Conservation (phyloP, 2,888 invertebrate genomes). For the Synanthedon tipuliformis region DNA sequence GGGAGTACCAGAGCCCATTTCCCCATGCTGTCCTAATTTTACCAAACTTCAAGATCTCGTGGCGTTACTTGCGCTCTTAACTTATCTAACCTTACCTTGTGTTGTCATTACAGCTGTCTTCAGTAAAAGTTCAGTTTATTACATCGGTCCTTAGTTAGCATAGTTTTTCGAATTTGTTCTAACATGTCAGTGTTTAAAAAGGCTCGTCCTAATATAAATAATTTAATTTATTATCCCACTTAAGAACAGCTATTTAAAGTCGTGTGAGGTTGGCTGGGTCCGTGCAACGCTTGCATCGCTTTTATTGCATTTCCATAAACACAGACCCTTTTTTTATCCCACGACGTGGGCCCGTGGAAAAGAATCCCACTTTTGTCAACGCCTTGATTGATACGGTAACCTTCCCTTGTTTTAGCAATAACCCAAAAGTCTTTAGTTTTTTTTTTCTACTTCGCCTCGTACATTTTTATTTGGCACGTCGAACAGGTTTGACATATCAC, state of each 20-base stretch:
- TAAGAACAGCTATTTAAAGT: constrained; percentile 17
- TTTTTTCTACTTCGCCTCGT: constrained; percentile 45
- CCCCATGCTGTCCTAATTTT: too few species aligned
- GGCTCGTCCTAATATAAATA: neutral
- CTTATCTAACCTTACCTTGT: neutral
- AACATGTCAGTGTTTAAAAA: neutral
- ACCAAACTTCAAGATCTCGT: too few species aligned
- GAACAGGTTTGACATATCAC: constrained; percentile 67
- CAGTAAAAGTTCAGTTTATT: too few species aligned
- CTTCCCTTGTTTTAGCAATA: constrained; percentile 69
- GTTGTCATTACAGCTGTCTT: too few species aligned
- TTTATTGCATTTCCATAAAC: constrained; percentile 57
- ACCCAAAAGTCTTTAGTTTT: constrained; percentile 42
- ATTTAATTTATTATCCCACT: neutral
- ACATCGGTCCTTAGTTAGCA: neutral
- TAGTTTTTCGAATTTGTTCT: neutral
- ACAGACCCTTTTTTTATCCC: constrained; percentile 57
- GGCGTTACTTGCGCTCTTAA: neutral
- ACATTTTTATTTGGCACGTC: constrained; percentile 66
- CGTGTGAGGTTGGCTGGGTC: constrained; percentile 15
- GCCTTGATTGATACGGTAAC: constrained; percentile 67
- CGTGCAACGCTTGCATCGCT: constrained; percentile 30
- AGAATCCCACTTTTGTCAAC: constrained; percentile 61
- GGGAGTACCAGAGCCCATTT: too few species aligned
- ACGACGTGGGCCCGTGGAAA: constrained; percentile 37